Evolutionary conservation across 2,797 vertebrate species (phyloP).

Genomic region (Hybognathus amarus): DNA sequence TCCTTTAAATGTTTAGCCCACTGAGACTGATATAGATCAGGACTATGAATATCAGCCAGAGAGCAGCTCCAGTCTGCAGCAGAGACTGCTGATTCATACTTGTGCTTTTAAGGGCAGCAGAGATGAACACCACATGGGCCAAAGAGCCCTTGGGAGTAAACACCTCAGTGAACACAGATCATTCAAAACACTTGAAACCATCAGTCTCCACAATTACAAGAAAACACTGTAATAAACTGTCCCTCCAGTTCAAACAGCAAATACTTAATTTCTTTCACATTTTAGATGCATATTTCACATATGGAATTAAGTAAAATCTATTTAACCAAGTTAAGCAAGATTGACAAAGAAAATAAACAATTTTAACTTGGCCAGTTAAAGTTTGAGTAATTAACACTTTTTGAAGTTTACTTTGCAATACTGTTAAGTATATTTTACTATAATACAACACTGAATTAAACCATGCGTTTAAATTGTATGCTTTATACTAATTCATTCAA

Average conservation of each 20-base stretch:
- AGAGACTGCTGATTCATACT: constrained; percentile 49
- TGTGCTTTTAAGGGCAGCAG: constrained; percentile 43
- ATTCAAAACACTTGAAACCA: constrained; percentile 22
- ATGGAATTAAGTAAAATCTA: no score
- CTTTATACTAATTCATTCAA: no score
- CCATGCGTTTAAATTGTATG: no score
- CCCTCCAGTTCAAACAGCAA: background rate
- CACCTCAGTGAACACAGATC: constrained; percentile 3
- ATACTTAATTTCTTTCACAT: no score
- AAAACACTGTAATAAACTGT: background rate
- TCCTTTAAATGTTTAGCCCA: background rate
- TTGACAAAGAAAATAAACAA: no score
- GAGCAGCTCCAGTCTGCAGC: background rate
- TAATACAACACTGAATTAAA: no score
- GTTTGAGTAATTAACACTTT: no score
- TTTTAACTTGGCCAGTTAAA: no score
- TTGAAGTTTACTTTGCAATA: no score
- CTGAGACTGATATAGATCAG: constrained; percentile 1
- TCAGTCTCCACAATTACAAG: background rate
- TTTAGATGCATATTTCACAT: no score
- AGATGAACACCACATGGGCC: constrained; percentile 26
- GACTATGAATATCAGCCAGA: constrained; percentile 14
- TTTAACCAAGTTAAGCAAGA: no score
- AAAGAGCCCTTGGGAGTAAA: constrained; percentile 33
- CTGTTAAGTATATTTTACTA: no score